Evolutionary conservation across 2,113 vertebrate genomes (phyloP).

Genomic region (Gallinago undulata): DNA sequence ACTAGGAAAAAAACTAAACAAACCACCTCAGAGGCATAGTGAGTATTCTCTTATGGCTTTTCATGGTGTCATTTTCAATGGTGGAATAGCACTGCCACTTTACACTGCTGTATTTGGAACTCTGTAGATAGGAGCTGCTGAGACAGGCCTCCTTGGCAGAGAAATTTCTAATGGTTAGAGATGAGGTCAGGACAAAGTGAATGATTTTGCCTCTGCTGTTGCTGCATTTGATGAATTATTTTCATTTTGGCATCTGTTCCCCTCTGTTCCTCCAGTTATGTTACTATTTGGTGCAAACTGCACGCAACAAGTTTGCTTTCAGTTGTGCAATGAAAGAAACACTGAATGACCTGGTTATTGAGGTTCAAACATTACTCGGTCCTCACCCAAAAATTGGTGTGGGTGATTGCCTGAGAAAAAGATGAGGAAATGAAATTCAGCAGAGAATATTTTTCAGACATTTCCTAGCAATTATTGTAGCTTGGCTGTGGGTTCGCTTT

Average conservation of each 20-base stretch:
- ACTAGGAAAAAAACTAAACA: background rate
- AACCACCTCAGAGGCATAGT: background rate
- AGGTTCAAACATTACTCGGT: background rate
- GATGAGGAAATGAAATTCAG: background rate
- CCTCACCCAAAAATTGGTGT: background rate
- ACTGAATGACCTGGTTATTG: background rate
- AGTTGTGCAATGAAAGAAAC: background rate
- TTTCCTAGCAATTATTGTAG: background rate
- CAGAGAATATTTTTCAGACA: background rate
- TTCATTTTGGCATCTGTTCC: background rate
- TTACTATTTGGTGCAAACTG: background rate
- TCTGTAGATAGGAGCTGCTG: background rate
- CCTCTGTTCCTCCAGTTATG: background rate
- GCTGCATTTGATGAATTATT: background rate
- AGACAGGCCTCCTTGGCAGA: background rate
- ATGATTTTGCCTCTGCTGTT: background rate
- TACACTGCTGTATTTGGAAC: background rate
- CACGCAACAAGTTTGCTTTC: background rate
- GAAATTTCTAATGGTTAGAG: background rate
- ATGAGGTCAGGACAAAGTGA: background rate
- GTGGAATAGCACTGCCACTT: background rate
- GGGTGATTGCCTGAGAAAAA: background rate
- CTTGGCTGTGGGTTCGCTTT: background rate
- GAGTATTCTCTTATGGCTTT: background rate
- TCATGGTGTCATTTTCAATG: background rate